These are phyloP conservation scores for Glaucidium brasilianum DNA, from an alignment of 2,113 vertebrate genomes.

Conservation along the genomic window DNA sequence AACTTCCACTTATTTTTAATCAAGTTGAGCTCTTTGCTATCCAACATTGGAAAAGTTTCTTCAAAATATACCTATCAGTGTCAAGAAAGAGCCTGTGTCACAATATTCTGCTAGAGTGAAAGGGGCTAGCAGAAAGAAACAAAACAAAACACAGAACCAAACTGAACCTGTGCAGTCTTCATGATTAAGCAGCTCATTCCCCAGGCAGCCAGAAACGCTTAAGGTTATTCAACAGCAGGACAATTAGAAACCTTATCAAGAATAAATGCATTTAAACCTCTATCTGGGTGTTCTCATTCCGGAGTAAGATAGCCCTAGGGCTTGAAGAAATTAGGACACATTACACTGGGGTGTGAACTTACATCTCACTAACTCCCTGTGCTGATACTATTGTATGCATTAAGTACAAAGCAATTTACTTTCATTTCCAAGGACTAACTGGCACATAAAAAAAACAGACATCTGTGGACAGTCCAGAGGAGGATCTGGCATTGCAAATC, in stretches of 20 bases:
- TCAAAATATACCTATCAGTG: neutral
- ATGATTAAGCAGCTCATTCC: neutral
- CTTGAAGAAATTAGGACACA: neutral
- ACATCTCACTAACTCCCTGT: neutral
- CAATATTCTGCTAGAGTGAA: neutral
- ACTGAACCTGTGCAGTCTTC: neutral
- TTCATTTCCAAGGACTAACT: neutral
- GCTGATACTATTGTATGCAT: neutral
- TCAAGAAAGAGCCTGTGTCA: neutral
- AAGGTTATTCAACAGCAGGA: neutral
- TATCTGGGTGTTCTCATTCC: neutral
- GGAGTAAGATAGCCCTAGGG: neutral
- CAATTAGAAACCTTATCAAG: neutral
- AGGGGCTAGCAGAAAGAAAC: neutral
- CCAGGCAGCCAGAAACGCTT: neutral
- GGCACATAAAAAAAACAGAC: neutral
- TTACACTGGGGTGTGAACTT: neutral
- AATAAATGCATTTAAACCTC: neutral
- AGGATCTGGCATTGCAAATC: neutral
- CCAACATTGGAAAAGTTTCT: neutral
- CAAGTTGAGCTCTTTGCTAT: neutral
- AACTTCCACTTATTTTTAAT: neutral
- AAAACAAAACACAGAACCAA: neutral
- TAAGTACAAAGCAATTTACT: neutral
- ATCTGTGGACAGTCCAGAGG: neutral